Evolutionary conservation across 2,113 vertebrate genomes (phyloP).

Genomic region (Cyanistes caeruleus): DNA sequence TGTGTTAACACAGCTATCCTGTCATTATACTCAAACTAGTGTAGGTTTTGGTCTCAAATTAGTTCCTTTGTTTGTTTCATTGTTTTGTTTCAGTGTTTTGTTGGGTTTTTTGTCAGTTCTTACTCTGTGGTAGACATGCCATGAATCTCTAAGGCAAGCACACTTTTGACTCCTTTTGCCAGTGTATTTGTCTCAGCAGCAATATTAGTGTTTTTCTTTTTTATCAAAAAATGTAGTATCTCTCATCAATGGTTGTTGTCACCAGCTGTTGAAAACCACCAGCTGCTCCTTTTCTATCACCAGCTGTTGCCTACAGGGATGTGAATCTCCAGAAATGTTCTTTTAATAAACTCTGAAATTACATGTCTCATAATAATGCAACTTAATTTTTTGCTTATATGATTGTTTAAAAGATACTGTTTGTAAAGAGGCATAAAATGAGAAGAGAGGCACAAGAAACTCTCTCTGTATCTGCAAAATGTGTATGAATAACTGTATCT

Average conservation of each 20-base stretch:
- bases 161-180: not conserved
- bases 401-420: not conserved
- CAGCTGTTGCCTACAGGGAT: not conserved
- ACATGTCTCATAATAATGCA: not conserved
- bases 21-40: not conserved
- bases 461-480: not conserved
- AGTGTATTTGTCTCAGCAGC: not conserved
- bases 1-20: not conserved
- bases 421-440: not conserved
- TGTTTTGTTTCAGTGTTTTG: not conserved
- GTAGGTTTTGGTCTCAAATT: not conserved
- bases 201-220: not conserved
- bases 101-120: not conserved
- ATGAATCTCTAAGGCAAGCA: not conserved
- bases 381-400: not conserved
- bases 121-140: not conserved
- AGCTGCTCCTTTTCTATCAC: not conserved
- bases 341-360: conserved; percentile 8
- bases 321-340: not conserved
- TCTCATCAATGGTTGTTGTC: not conserved
- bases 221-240: not conserved
- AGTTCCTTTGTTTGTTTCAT: not conserved
- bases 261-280: not conserved
- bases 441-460: not conserved
- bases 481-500: not conserved